A percentile compares a stretch with the other conserved stretches of the same genome.
Evolutionary conservation across 2,113 vertebrate species (phyloP).

Genomic region (Dryoscopus gambensis): DNA sequence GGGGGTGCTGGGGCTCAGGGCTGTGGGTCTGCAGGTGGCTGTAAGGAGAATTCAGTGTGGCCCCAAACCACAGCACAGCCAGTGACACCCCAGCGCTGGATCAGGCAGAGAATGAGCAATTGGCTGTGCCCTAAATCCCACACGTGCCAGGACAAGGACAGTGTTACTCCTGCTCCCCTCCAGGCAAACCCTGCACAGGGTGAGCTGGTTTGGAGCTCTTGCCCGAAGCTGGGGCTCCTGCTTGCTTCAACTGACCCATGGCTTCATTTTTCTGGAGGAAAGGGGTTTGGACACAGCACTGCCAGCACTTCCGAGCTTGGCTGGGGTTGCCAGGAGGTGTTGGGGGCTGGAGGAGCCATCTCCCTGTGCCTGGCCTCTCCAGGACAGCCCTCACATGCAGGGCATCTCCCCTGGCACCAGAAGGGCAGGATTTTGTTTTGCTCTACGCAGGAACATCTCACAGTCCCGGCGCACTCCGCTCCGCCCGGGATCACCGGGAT

Average conservation of each 20-base stretch:
- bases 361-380: not conserved
- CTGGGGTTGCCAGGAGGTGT: rapidly evolving
- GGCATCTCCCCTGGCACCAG: not conserved
- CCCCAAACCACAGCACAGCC: not conserved
- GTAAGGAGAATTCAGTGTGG: not conserved
- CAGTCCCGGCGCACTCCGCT: rapidly evolving
- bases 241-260: rapidly evolving
- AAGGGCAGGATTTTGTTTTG: rapidly evolving
- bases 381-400: not conserved
- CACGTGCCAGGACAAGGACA: not conserved
- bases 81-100: not conserved
- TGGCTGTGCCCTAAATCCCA: not conserved
- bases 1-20: not conserved
- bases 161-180: not conserved
- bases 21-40: not conserved
- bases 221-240: not conserved
- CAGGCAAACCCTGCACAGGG: not conserved
- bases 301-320: not conserved
- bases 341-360: not conserved
- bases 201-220: not conserved
- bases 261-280: not conserved
- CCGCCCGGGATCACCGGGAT: not conserved
- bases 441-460: rapidly evolving
- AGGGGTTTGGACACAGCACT: not conserved
- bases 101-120: not conserved